These are phyloP conservation scores for Thomomys bottae DNA, from an alignment of 2,113 vertebrate species.

Conservation along the genomic window DNA sequence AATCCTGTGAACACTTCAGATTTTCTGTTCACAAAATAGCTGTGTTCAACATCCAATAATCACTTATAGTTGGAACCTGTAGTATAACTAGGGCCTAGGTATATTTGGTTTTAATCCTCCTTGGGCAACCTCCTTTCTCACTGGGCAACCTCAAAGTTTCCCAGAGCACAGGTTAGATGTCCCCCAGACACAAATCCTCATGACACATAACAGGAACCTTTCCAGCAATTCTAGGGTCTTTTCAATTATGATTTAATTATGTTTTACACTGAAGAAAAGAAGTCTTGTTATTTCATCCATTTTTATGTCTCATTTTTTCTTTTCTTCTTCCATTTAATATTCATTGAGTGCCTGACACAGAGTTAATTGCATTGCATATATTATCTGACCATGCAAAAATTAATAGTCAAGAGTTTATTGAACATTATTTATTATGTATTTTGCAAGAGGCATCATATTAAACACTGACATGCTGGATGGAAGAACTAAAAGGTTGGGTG, in stretches of 20 bases:
- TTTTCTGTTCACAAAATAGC: no score
- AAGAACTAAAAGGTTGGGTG: background rate
- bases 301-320: constrained; percentile 20
- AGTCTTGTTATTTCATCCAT: constrained; percentile 16
- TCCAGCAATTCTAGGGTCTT: background rate
- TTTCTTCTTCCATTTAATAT: background rate
- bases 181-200: background rate
- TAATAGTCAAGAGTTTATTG: constrained; percentile 25
- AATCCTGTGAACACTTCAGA: no score
- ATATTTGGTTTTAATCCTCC: background rate
- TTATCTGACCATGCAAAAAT: constrained; percentile 29
- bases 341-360: constrained; percentile 15
- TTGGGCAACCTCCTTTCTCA: no score
- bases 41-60: no score
- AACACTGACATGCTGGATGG: background rate
- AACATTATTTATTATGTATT: background rate
- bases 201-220: background rate
- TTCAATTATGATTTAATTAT: constrained; percentile 13
- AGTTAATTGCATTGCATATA: constrained; percentile 39
- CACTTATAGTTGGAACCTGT: no score
- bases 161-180: background rate
- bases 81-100: background rate
- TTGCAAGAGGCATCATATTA: background rate
- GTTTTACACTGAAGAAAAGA: constrained; percentile 40
- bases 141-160: background rate